These are phyloP conservation scores for Drosophila pectinifera DNA, from an alignment of 1,140 invertebrate genomes.

Conservation along the genomic window DNA sequence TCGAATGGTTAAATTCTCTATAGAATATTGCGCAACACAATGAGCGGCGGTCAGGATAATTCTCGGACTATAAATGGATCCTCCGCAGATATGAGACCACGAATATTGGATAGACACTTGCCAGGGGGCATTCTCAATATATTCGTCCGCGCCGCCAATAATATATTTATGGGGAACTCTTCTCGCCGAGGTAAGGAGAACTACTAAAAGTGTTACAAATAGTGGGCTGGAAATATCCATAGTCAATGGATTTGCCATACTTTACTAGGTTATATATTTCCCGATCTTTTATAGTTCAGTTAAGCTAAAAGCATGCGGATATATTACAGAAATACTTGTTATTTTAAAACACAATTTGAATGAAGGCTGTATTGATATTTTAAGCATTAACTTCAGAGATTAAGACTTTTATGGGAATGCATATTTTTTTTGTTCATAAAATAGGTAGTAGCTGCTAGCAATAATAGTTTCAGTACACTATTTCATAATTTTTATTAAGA, in stretches of 20 bases:
- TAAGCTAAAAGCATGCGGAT: background rate
- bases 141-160: slow-evolving; percentile 45
- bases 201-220: background rate
- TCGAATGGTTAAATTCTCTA: slow-evolving; percentile 1
- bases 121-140: slow-evolving; percentile 86
- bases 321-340: background rate
- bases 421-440: background rate
- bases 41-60: slow-evolving; percentile 87
- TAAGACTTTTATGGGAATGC: background rate
- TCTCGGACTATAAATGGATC: slow-evolving; percentile 85
- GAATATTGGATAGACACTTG: slow-evolving; percentile 86
- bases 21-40: slow-evolving; percentile 71
- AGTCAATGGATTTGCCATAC: background rate
- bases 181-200: background rate
- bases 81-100: slow-evolving; percentile 85
- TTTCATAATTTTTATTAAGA: background rate
- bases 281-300: slow-evolving; percentile 9
- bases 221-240: background rate
- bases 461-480: background rate
- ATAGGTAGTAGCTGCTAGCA: background rate
- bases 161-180: background rate
- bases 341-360: background rate
- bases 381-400: background rate
- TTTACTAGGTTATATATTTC: background rate
- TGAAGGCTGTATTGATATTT: background rate